These are phyloP conservation scores for Rhadina sibilatrix DNA, from an alignment of 2,113 vertebrate species.

Conservation along the genomic window DNA sequence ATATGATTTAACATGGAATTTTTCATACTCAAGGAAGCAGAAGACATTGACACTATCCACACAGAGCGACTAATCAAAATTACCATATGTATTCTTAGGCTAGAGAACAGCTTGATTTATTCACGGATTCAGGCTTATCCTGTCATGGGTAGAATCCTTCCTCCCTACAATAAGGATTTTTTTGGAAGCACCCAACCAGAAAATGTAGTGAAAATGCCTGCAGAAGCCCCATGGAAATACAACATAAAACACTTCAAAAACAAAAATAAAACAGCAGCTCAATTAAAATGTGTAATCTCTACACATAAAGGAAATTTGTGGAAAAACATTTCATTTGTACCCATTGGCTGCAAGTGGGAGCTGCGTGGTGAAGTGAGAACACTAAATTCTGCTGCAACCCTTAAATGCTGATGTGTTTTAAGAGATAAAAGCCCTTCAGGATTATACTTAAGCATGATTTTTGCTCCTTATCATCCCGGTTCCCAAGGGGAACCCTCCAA, in stretches of 20 bases:
- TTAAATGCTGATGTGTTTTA: background rate
- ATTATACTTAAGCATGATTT: background rate
- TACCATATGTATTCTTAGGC: constrained; percentile 22
- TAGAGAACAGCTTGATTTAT: background rate
- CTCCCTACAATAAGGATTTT: background rate
- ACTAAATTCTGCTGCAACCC: background rate
- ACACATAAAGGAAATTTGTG: background rate
- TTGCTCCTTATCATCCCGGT: background rate
- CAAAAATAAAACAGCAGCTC: background rate
- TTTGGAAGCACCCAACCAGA: constrained; percentile 23
- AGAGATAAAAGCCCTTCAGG: background rate
- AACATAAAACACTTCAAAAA: constrained; percentile 7
- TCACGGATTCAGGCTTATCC: background rate
- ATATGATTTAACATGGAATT: constrained; percentile 7
- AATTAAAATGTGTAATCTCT: constrained; percentile 10
- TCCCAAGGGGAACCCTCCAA: background rate
- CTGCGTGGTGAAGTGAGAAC: background rate
- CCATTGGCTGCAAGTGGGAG: background rate
- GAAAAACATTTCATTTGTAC: background rate
- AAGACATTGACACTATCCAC: constrained; percentile 45
- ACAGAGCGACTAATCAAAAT: constrained; percentile 25
- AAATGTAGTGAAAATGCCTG: constrained; percentile 32
- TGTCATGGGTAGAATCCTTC: constrained; percentile 9
- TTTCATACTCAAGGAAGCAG: constrained; percentile 61
- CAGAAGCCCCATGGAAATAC: constrained; percentile 16